Conservation (phyloP, 2,888 invertebrate species). For the Amaurobius ferox region DNA sequence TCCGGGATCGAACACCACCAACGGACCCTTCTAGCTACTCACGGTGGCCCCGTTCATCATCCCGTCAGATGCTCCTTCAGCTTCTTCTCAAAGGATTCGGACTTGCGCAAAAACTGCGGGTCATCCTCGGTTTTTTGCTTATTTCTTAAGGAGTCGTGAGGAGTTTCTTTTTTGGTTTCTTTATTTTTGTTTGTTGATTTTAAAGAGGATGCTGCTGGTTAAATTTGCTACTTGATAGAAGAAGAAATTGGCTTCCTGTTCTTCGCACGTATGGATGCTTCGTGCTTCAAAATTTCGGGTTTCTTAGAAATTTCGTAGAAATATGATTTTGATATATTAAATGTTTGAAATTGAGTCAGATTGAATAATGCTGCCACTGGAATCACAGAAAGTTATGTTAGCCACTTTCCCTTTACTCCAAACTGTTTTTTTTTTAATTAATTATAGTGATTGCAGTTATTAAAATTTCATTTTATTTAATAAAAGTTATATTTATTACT, state of each 20-base stretch:
- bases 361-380: too few species aligned
- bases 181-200: not conserved
- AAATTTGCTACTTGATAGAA: not conserved
- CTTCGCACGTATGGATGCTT: not conserved
- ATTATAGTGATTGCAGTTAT: too few species aligned
- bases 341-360: too few species aligned
- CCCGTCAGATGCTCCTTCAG: not conserved
- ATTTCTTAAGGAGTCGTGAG: not conserved
- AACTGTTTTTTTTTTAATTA: too few species aligned
- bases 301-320: too few species aligned
- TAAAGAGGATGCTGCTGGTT: not conserved
- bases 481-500: too few species aligned
- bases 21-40: constrained; percentile 59
- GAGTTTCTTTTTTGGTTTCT: not conserved
- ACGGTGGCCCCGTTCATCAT: constrained; percentile 59
- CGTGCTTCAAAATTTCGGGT: too few species aligned
- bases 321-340: too few species aligned
- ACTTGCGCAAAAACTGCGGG: not conserved
- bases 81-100: not conserved
- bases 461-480: too few species aligned
- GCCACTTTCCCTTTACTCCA: too few species aligned
- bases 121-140: not conserved
- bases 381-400: too few species aligned
- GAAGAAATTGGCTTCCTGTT: not conserved
- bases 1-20: constrained; percentile 68